phyloP scores from a whole-genome alignment of 2,113 vertebrate genomes.

The Tragelaphus buxtoni region DNA sequence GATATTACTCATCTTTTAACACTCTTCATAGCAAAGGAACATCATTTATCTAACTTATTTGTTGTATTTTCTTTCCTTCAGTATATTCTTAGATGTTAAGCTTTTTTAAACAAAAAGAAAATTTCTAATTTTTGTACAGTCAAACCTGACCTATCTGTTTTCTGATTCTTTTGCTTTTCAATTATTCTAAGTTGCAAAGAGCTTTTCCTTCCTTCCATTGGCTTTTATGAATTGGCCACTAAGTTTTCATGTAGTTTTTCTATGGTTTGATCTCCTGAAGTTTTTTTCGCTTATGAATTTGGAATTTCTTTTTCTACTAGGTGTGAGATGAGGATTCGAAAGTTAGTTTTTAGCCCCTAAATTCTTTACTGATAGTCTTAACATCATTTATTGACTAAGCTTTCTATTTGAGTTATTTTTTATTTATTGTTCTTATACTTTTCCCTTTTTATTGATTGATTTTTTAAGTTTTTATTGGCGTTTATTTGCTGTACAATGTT shows the following conservation, averaged over 20 bases:
- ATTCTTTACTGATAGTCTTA: neutral
- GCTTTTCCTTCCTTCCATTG: neutral
- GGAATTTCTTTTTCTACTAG: neutral
- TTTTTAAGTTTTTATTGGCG: neutral
- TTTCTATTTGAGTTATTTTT: neutral
- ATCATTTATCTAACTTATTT: neutral
- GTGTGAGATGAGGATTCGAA: neutral
- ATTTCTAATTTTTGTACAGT: neutral
- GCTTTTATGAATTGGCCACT: neutral
- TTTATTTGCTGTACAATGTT: neutral
- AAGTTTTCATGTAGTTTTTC: neutral
- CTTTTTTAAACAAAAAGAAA: neutral
- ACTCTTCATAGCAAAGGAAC: neutral
- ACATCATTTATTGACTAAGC: neutral
- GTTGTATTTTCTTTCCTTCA: neutral
- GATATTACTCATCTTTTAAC: neutral
- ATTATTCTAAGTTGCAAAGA: neutral
- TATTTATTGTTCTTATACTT: neutral
- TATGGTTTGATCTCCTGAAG: neutral
- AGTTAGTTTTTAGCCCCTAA: neutral
- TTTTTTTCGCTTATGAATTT: neutral
- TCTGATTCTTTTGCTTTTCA: neutral
- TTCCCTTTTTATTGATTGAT: neutral
- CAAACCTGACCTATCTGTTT: neutral
- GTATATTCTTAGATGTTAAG: neutral